phyloP scores from a whole-genome alignment of 2,797 vertebrate genomes.

The Falco biarmicus region DNA sequence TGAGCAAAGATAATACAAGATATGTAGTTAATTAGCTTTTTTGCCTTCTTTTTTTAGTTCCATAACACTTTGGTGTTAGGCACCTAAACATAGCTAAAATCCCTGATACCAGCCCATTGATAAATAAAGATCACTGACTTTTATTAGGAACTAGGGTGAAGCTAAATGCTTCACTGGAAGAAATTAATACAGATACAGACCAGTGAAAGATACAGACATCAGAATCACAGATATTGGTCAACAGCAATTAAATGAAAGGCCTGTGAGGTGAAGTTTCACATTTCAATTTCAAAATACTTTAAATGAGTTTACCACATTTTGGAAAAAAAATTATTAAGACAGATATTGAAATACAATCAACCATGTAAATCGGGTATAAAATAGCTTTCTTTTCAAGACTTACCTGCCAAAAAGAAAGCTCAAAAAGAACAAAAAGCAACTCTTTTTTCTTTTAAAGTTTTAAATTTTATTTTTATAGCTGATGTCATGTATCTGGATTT shows the following conservation, averaged over 20 bases:
- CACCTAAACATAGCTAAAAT: not conserved
- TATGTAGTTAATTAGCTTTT: not conserved
- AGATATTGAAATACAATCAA: not conserved
- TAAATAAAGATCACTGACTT: not conserved
- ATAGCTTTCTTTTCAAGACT: not conserved
- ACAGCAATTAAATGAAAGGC: not conserved
- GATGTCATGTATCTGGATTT: not conserved
- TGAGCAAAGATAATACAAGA: not conserved
- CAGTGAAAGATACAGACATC: not conserved
- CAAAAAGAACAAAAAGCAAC: not conserved
- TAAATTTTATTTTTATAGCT: not conserved
- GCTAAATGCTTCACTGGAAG: accelerated
- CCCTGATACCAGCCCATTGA: accelerated
- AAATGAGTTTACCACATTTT: not conserved
- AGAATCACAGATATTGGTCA: not conserved
- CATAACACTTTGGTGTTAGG: not conserved
- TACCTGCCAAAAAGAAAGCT: not conserved
- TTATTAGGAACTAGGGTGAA: not conserved
- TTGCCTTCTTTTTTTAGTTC: not conserved
- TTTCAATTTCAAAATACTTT: not conserved
- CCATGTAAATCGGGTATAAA: not conserved
- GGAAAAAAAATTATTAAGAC: not conserved
- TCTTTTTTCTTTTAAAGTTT: not conserved
- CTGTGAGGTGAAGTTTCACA: not conserved
- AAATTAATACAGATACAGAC: not conserved